Evolutionary conservation across 2,113 vertebrate genomes (phyloP), one percentile per base, ranked within the genome.

Genomic region (Balaeniceps rex): DNA sequence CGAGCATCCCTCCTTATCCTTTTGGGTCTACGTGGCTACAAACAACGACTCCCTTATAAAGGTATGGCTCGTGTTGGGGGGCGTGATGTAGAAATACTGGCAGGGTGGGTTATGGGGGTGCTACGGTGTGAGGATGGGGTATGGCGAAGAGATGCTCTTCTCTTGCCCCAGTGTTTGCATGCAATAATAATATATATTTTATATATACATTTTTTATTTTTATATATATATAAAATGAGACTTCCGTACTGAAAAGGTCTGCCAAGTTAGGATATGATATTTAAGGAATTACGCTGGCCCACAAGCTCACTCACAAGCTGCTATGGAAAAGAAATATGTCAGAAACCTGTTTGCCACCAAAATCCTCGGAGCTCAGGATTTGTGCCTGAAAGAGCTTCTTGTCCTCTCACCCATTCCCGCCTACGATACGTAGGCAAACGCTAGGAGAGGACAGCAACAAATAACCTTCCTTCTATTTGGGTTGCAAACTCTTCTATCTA

Each of bases 1-100:
- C 3, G 77, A 76, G 8, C 96, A 97, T 36, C 97, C 98, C 40
- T 98, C 97, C 40, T 98, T 98, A 83, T 98, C 98, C 79, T 99
- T 99, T 84, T 98, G 98, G 12, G 96, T 99, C 72, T 99, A 99
- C n/a, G 83, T 99, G 87, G 98, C 98, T 60, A 98, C 98, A 36
- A 99, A 99, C 97, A 99, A 99, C 2, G 87, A 98, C 34, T 99
- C 99, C 16, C 98, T 99, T 93, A 98, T 99, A 90, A 99, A 98
- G 97, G 99, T 99, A 31, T 19, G 78, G 29, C 54, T 66, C 0
- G 0, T 1, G 12, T 2, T 0, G 2, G 24, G 47, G 34, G 77
- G 16, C 2, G 1, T 12, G 24, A 2, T 0, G 2, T 8, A 21
- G 47, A 18, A 36, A 11, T 28, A 3, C 1, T 2, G 12, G 4